Evolutionary conservation across 2,888 invertebrate species (phyloP), one percentile per base, ranked within the genome.

Genomic region (Chymomyza amoena): DNA sequence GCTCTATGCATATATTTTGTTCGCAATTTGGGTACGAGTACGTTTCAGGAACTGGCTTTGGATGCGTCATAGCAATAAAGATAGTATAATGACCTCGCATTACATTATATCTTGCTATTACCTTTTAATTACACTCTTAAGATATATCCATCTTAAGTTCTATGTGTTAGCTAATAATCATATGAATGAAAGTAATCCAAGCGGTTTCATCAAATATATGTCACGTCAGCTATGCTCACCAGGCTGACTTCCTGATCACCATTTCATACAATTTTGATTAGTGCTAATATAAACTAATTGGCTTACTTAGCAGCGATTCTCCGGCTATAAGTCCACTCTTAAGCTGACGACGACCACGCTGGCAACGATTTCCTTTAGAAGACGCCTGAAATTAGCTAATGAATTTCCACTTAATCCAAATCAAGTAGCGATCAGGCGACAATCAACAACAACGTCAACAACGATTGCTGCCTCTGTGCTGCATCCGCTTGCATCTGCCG

Each of bases 361-460:
- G 69, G 75, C 72, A 69, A 64, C 61, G 69, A 59, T 68, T 70
- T 64, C 67, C 76, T 69, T 75, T 69, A 66, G 39, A 73, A 63
- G 60, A 69, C 52, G 73, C 65, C 65, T 69, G 67, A 82, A 85
- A 87, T 85, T 78, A 85, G 87, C 85, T 85, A 85, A 85, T 87
- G 85, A 85, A 81, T 87, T 85, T 85, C 81, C 81, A 77, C 77
- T 84, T 88, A 87, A 88, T 89, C 84, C 86, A 83, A 87, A 87
- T 86, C 86, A 87, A 88, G 80, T 76, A 80, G 71, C 77, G 87
- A 87, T 87, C 88, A 83, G 73, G 66, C 73, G 72, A 81, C 80
- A 80, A 77, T 79, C 80, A 80, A 66, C 75, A 61, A 39, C 61
- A 61, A 28, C 61, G 50, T 16, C 16, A n/a, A n/a, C 39, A n/a